These are phyloP conservation scores for Corticium candelabrum DNA, from an alignment of 37 sponge, comb jelly and placozoan genomes.

Conservation along the genomic window DNA sequence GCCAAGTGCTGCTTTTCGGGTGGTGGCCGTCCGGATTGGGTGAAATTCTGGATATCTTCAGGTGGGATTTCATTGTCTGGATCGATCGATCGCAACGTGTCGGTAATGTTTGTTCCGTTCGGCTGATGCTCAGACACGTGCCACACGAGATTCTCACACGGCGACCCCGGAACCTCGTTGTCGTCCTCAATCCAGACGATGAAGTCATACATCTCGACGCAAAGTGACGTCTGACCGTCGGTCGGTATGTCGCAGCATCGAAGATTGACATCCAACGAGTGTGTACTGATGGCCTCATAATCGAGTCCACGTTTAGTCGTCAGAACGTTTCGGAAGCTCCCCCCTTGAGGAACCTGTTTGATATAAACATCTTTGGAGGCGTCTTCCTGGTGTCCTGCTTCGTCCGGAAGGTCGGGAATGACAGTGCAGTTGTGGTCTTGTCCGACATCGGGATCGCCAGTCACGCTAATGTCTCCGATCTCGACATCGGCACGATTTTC, in stretches of 20 bases:
- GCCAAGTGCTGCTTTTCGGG: neutral
- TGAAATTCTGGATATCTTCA: neutral
- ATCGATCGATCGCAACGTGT: neutral
- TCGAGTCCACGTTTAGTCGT: neutral
- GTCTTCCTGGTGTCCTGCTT: neutral
- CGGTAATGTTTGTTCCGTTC: neutral
- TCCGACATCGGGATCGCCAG: conserved; percentile 9
- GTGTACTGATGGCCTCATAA: neutral
- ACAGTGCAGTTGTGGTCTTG: conserved; percentile 8
- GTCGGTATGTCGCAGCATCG: conserved; percentile 7
- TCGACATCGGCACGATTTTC: neutral
- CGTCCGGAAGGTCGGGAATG: neutral
- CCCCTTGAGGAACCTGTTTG: no score
- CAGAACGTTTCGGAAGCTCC: no score
- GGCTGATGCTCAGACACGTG: neutral
- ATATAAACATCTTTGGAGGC: neutral
- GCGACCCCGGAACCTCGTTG: neutral
- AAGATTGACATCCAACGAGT: neutral
- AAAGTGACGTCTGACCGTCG: neutral
- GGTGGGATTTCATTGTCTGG: neutral
- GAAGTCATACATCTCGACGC: neutral
- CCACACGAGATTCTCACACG: neutral
- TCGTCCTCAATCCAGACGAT: neutral
- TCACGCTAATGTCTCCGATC: neutral
- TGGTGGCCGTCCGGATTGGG: neutral